Evolutionary conservation across 2,797 vertebrate genomes (phyloP), one percentile per base, ranked within the genome.

Genomic region (Streptopelia turtur): DNA sequence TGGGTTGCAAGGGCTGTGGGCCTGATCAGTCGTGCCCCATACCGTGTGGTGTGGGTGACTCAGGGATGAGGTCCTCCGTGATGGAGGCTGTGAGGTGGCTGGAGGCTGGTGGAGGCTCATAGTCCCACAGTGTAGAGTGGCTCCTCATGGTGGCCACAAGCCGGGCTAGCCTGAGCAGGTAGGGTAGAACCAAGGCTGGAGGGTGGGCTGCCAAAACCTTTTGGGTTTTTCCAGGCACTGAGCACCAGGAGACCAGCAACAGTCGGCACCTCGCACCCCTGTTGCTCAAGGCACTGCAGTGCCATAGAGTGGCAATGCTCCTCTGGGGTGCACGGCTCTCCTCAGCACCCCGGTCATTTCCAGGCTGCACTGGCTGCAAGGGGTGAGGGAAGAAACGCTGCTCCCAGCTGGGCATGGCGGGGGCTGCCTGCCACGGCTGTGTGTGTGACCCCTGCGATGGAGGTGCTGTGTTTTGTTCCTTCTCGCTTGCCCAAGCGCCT

Each of bases 221-320:
- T 61, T 12, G 13, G 25, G 1, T 2, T 68, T 80, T 74, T 41
- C 53, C 47, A 50, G 30, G 0, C 37, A 0, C 5, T 1, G 33
- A 50, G 23, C 57, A 18, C 4, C 20, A 10, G 31, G 31, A 75
- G 30, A 10, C 10, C 0, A 10, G 68, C 50, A 16, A 64, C 52
- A 57, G 37, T 20, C 16, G 14, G 49, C 16, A 5, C 20, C 57
- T 35, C 10, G 1, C 25, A 1, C 11, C 21, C 3, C 2, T 2
- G 5, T 16, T 7, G 57, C 70, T 31, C 49, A 5, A 65, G n/a
- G 57, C 53, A 7, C 24, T 5, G 35, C 7, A 1, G 13, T 2
- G 41, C 43, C 7, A 7, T 2, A 10, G 57, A 16, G 28, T 0
- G 13, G 50, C 49, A 13, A 5, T 0, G 14, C 16, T 83, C 5